Percentiles rank a stretch among this genome's conserved stretches.
phyloP scores from a whole-genome alignment of 2,888 invertebrate genomes.

The Melanchra persicariae region DNA sequence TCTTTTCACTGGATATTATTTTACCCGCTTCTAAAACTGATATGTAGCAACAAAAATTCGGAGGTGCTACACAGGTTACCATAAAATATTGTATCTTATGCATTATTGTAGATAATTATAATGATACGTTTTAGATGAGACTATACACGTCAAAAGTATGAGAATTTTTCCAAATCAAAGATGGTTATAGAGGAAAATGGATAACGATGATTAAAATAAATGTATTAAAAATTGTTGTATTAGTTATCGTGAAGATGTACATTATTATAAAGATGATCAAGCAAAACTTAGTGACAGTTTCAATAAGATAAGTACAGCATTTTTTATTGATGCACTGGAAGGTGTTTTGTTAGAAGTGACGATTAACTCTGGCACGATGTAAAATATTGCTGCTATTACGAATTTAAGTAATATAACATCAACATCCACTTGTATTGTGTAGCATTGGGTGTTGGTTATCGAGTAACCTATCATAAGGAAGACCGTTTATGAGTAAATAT shows the following conservation, averaged over 20 bases:
- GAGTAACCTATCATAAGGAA: conserved; percentile 88
- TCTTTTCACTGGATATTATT: conserved; percentile 61
- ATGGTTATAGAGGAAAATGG: conserved; percentile 20
- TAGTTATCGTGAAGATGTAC: conserved; percentile 20
- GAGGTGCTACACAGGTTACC: conserved; percentile 87
- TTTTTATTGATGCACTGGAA: conserved; percentile 24
- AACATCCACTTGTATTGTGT: conserved; percentile 85
- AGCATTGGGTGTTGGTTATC: conserved; percentile 87
- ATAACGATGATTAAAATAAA: conserved; percentile 28
- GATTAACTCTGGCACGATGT: conserved; percentile 38
- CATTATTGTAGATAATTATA: conserved; percentile 76
- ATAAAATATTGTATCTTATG: conserved; percentile 77
- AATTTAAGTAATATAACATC: conserved; percentile 73
- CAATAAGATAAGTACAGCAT: conserved; percentile 46
- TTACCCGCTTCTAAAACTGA: conserved; percentile 62
- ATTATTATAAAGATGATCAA: conserved; percentile 21
- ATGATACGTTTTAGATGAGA: conserved; percentile 66
- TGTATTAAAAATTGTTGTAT: conserved; percentile 20
- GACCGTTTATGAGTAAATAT: conserved; percentile 86
- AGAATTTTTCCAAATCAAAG: conserved; percentile 49
- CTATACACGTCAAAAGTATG: conserved; percentile 39
- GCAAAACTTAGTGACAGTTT: conserved; percentile 23
- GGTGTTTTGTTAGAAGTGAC: conserved; percentile 22
- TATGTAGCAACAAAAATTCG: conserved; percentile 71
- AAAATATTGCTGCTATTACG: conserved; percentile 60